phyloP scores from a whole-genome alignment of 2,888 invertebrate species.

The Caradrina clavipalpis region DNA sequence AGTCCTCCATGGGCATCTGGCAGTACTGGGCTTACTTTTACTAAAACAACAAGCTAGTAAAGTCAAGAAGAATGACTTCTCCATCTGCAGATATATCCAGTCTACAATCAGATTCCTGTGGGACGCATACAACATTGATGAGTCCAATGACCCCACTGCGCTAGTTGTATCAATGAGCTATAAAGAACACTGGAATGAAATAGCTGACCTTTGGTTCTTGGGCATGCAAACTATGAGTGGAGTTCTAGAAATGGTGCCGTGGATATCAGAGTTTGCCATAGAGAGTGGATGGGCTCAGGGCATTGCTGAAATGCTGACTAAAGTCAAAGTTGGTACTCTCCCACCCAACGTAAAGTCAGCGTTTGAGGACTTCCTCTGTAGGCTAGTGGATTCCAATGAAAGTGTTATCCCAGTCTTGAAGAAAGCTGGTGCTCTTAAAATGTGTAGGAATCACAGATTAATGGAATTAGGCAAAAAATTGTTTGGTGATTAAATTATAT shows the following conservation, averaged over 20 bases:
- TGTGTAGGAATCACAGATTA: slow-evolving; percentile 96
- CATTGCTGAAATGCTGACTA: slow-evolving; percentile 95
- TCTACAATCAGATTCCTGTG: slow-evolving; percentile 97
- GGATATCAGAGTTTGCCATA: slow-evolving; percentile 97
- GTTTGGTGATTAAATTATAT: slow-evolving; percentile 94
- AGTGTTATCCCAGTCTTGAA: slow-evolving; percentile 94
- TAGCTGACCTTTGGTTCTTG: slow-evolving; percentile 97
- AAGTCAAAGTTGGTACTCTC: slow-evolving; percentile 95
- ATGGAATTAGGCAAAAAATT: slow-evolving; percentile 97
- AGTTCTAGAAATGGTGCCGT: slow-evolving; percentile 95
- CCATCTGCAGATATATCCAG: slow-evolving; percentile 97
- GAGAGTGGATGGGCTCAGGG: slow-evolving; percentile 98
- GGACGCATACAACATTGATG: slow-evolving; percentile 98
- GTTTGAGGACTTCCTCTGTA: slow-evolving; percentile 97
- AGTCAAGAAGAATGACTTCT: slow-evolving; percentile 96
- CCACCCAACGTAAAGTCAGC: slow-evolving; percentile 96
- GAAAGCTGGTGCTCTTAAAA: slow-evolving; percentile 95
- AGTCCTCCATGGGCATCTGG: slow-evolving; percentile 96
- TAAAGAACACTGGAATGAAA: slow-evolving; percentile 97
- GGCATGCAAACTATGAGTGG: slow-evolving; percentile 98
- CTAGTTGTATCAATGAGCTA: slow-evolving; percentile 96
- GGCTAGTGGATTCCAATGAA: slow-evolving; percentile 95
- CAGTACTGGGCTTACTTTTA: slow-evolving; percentile 95
- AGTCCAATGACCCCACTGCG: slow-evolving; percentile 95
- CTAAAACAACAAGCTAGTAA: slow-evolving; percentile 96